Evolutionary conservation across 2,113 vertebrate genomes (phyloP), one percentile per base, ranked within the genome.

Genomic region (Sialia sialis): DNA sequence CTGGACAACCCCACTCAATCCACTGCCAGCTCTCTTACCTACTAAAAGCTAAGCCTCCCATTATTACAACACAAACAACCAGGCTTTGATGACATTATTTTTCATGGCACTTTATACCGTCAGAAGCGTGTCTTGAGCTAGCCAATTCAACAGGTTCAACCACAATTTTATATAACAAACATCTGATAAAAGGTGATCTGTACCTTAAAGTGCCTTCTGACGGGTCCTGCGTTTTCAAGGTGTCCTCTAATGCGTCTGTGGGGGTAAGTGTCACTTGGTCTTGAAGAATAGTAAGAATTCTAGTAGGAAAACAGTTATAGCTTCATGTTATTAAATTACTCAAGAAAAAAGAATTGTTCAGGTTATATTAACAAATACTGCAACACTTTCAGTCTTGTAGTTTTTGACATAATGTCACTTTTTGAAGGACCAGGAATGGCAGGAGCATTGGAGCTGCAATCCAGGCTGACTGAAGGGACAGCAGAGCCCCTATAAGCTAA

Each of bases 181-280:
- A 75, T 27, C 17, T 22, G 38, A n/a, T 15, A 97, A 97, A 90
- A 75, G 32, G 48, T 52, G 88, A 73, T 58, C 27, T 70, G 69
- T 98, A 98, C 97, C 97, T 98, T 98, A 76, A 97, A 96, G 69
- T 79, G 82, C 95, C 94, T 96, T 90, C 94, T 95, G 92, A 96
- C 84, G 62, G 77, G 84, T 94, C 91, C 92, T 90, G 80, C 70
- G 41, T 97, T 97, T 91, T 97, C 97, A 88, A 78, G 55, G 66
- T 88, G 93, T 89, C 87, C 95, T 89, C 94, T 91, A 95, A 97
- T 78, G 34, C 23, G 58, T 77, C 96, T 94, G 55, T 95, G 78
- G 84, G 85, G 58, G 74, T 88, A 94, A 29, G 52, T 7, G 54
- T 96, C 93, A 66, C 89, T 97, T 78, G 89, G 88, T 85, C 96